Base-by-base conservation (phyloP, 2,888 invertebrate species). In the Criorhina ranunculi region DNA sequence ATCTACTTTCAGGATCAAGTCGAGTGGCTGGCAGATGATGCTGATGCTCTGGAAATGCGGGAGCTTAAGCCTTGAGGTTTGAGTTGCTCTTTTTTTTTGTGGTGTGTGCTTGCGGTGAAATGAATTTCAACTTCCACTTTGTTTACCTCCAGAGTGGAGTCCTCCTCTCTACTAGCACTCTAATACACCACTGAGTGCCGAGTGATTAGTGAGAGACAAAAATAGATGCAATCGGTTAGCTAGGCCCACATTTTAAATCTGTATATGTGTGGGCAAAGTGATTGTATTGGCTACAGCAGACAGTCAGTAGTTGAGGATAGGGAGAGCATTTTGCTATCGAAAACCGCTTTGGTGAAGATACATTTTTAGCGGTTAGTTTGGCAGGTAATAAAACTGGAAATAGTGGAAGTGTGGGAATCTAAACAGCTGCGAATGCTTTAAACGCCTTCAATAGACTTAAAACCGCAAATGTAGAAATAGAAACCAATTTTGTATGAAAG, bases 1-100 rank as follows among this genome's bases (percentile, higher is more conserved):
- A 79, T 83, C 83, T 83, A 64, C 79, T 79, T 83, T 79, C 83
- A 83, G 79, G 83, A 83, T 83, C 83, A 83, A 79, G 67, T 79
- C 83, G 62, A 75, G 73, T 79, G 67, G 60, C 51, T 72, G 49
- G 55, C 53, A 62, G 75, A 76, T 55, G 42, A 49, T 69, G 55
- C 59, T 15, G 12, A n/a, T 49, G 11, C 11, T 72, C 49, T 49
- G 62, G 7, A 78, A 78, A 85, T 80, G 85, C 85, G 75, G 80
- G 85, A 85, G 79, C 69, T 76, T 69, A 73, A 75, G 85, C 80
- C 80, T 80, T 80, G 75, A 80, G 75, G 85, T 85, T 79, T 72
- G 8, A 62, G 55, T 75, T 51, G 11, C 42, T 24, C 24, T 33
- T 31, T 40, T 24, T 35, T 12, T 82, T 53, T 75, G 79, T 24